Evolutionary conservation across 2,113 vertebrate species (phyloP).

Genomic region (Trematomus loennbergii): DNA sequence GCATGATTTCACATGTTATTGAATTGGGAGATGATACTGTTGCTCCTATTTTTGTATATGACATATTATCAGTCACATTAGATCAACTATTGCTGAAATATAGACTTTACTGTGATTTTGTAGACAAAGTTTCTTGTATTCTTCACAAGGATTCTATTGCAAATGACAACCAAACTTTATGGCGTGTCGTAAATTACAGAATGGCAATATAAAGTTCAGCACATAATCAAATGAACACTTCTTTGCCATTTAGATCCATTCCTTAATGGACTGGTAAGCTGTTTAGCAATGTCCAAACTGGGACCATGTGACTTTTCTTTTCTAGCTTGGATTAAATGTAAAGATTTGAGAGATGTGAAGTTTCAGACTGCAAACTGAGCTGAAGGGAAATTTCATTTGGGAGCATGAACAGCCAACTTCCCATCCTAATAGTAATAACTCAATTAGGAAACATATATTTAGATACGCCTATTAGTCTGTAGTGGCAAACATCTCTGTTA

Average conservation of each 20-base stretch:
- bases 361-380: neutral
- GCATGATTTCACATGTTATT: neutral
- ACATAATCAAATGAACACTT: neutral
- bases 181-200: neutral
- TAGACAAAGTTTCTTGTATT: neutral
- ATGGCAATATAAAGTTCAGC: too few relatives aligned
- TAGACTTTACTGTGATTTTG: neutral
- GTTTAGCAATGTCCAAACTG: constrained; percentile 6
- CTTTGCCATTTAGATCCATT: too few relatives aligned
- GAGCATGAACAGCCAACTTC: constrained; percentile 2
- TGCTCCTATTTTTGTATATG: neutral
- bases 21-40: neutral
- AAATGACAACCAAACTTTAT: neutral
- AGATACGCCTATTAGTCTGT: neutral
- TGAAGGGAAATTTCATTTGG: neutral
- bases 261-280: neutral
- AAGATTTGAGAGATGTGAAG: constrained; percentile 7
- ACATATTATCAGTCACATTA: neutral
- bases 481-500: neutral
- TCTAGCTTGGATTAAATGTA: constrained; percentile 18
- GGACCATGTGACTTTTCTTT: constrained; percentile 25
- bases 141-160: neutral
- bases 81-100: neutral
- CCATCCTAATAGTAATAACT: neutral
- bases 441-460: constrained; percentile 10